Evolutionary conservation across 2,888 invertebrate genomes (phyloP).

Genomic region (Synergus gifuensis): DNA sequence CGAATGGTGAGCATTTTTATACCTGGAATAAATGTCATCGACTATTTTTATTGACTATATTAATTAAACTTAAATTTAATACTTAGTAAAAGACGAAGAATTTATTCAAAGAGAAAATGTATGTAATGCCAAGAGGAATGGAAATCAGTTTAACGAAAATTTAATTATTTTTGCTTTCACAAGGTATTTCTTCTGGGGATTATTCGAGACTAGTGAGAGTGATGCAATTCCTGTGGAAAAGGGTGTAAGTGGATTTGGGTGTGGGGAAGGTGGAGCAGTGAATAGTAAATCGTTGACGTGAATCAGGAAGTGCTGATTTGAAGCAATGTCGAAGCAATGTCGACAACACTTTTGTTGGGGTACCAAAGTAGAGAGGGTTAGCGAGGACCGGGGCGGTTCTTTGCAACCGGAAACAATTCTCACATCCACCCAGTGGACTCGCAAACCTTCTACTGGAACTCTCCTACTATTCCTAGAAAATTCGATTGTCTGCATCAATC

Average conservation of each 20-base stretch:
- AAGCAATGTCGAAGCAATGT: constrained; percentile 28
- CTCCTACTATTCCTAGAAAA: constrained; percentile 1
- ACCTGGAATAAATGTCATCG: too few relatives aligned
- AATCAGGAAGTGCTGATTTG: constrained; percentile 37
- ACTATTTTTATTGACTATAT: too few relatives aligned
- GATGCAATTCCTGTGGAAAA: constrained; percentile 1
- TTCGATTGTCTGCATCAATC: constrained; percentile 10
- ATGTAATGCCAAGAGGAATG: constrained; percentile 1
- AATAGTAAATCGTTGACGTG: constrained; percentile 38
- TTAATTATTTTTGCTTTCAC: constrained; percentile 27
- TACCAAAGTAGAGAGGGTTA: constrained; percentile 15
- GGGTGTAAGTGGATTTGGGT: background rate
- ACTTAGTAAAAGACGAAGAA: constrained; percentile 1
- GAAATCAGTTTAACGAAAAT: constrained; percentile 31
- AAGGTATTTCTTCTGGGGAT: constrained; percentile 24
- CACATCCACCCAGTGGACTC: background rate
- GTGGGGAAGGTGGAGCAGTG: background rate
- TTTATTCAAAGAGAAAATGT: constrained; percentile 33
- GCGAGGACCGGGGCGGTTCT: constrained; percentile 22
- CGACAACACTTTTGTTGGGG: constrained; percentile 33
- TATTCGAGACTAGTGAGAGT: constrained; percentile 26
- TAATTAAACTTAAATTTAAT: background rate
- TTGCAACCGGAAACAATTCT: constrained; percentile 40
- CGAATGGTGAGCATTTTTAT: too few relatives aligned
- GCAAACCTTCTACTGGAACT: constrained; percentile 8